Evolutionary conservation across 2,888 invertebrate species (phyloP).

Genomic region (Cryptocheilus praepositus): DNA sequence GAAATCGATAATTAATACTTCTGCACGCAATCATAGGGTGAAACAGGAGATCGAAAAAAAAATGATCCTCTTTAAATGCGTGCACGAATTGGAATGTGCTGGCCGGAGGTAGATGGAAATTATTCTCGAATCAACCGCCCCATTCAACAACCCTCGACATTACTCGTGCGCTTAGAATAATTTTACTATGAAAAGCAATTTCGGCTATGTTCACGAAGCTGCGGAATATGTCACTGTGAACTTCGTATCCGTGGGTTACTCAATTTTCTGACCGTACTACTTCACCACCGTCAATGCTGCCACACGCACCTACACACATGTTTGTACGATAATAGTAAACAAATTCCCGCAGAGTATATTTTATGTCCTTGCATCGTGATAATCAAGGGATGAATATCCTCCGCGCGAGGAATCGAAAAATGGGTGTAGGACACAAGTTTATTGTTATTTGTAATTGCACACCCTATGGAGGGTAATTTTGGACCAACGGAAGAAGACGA

Average conservation of each 20-base stretch:
- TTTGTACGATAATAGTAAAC: too few species aligned
- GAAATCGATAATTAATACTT: constrained; percentile 27
- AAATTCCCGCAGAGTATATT: too few species aligned
- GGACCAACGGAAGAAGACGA: too few species aligned
- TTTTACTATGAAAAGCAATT: constrained; percentile 43
- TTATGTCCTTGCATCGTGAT: too few species aligned
- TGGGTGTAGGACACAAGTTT: constrained; percentile 33
- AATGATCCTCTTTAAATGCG: too few species aligned
- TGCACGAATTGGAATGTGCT: constrained; percentile 18
- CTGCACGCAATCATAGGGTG: constrained; percentile 19
- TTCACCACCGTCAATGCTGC: too few species aligned
- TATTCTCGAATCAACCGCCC: constrained; percentile 56
- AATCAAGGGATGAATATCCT: constrained; percentile 8
- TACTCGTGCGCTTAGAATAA: constrained; percentile 29
- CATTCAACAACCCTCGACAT: constrained; percentile 17
- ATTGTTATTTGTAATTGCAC: constrained; percentile 5
- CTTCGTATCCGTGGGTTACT: too few species aligned
- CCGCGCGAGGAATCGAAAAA: constrained; percentile 51
- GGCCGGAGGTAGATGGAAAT: constrained; percentile 45
- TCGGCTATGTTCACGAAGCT: constrained; percentile 11
- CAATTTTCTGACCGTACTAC: too few species aligned
- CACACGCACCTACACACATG: too few species aligned
- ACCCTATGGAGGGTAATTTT: not conserved
- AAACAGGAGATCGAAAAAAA: constrained; percentile 26
- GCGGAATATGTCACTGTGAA: too few species aligned